Evolutionary conservation across 1,140 invertebrate genomes (phyloP).

Genomic region (Drosophila neocordata): DNA sequence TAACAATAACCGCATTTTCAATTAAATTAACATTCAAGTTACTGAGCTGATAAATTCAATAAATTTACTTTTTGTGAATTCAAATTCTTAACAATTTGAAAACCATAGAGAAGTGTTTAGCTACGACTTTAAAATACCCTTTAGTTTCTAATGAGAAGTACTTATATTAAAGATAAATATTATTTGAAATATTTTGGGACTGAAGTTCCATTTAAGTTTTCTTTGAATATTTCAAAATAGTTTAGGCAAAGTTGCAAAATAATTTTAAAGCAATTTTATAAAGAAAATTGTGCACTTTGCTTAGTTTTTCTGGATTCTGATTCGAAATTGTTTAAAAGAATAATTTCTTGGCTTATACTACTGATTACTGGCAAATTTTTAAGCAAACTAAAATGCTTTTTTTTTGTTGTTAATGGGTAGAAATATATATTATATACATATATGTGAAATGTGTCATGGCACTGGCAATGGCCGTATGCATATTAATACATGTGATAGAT

Average conservation of each 20-base stretch:
- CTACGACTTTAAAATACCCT: not conserved
- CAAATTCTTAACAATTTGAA: not conserved
- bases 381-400: too few species aligned
- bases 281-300: too few species aligned
- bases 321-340: too few species aligned
- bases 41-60: conserved; percentile 31
- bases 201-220: too few species aligned
- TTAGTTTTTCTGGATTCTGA: too few species aligned
- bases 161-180: too few species aligned
- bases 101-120: not conserved
- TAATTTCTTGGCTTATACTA: too few species aligned
- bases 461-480: conserved; percentile 30
- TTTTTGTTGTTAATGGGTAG: conserved; percentile 2
- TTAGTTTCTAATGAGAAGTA: not conserved
- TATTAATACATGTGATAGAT: not conserved
- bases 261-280: too few species aligned
- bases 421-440: conserved; percentile 18
- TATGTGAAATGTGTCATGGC: conserved; percentile 61
- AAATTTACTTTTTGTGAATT: conserved; percentile 8
- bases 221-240: too few species aligned
- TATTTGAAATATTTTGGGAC: too few species aligned
- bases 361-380: too few species aligned
- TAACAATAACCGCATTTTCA: conserved; percentile 66
- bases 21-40: conserved; percentile 66
- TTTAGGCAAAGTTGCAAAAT: too few species aligned